A percentile compares a stretch with the other conserved stretches of the same genome.
These are phyloP conservation scores for Sebastes trivittatus DNA, from an alignment of 2,797 vertebrate genomes.

Conservation along the genomic window DNA sequence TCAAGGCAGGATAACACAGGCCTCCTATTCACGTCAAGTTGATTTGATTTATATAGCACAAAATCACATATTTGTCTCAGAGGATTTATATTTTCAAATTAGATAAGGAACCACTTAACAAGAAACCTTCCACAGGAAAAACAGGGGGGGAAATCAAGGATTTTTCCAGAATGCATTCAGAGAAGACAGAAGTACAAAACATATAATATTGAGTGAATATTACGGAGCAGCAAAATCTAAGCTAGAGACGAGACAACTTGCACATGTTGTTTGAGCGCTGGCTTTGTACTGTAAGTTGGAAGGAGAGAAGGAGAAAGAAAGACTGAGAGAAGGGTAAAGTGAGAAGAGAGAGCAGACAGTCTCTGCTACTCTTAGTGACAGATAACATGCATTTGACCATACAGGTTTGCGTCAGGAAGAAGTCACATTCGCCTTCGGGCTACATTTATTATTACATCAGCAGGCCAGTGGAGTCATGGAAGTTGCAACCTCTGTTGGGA, in stretches of 20 bases:
- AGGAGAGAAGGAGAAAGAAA: background rate
- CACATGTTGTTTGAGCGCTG: background rate
- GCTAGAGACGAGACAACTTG: background rate
- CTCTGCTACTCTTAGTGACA: background rate
- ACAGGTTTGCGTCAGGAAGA: slow-evolving; percentile 40
- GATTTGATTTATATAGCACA: background rate
- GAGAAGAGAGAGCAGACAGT: background rate
- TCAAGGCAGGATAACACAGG: background rate
- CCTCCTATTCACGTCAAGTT: background rate
- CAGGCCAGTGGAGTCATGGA: slow-evolving; percentile 32
- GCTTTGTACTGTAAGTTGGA: background rate
- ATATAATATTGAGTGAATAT: background rate
- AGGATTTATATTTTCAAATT: background rate
- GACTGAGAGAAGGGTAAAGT: background rate
- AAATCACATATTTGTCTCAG: background rate
- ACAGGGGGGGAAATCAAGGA: background rate
- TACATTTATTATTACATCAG: slow-evolving; percentile 43
- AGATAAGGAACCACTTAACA: background rate
- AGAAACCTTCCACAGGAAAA: background rate
- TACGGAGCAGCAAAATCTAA: background rate
- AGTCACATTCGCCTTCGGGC: slow-evolving; percentile 23
- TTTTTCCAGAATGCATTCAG: background rate
- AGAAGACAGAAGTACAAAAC: background rate
- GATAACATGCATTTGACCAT: slow-evolving; percentile 37
- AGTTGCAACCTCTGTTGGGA: slow-evolving; percentile 27